A percentile compares a stretch with the other conserved stretches of the same genome.
Evolutionary conservation across 1,140 invertebrate genomes (phyloP).

Genomic region (Tyrophagus putrescentiae): DNA sequence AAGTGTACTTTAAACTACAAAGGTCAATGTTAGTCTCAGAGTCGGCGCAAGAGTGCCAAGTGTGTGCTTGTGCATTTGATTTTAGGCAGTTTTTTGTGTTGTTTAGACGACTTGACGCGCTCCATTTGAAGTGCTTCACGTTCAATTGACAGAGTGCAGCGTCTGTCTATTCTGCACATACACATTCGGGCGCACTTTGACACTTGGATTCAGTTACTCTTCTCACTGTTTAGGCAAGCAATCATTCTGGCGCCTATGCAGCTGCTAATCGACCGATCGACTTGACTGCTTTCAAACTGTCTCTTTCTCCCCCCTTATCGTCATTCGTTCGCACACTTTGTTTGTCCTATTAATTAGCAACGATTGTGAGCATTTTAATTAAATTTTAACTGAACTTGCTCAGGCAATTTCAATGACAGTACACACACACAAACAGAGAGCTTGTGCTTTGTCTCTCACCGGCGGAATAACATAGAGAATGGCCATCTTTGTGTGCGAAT

Average conservation of each 20-base stretch:
- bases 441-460: no score
- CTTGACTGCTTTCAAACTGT: background rate
- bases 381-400: background rate
- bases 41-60: background rate
- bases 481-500: background rate
- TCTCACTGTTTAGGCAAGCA: background rate
- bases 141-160: no score
- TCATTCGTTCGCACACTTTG: background rate
- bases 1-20: slow-evolving; percentile 4
- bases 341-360: slow-evolving; percentile 14
- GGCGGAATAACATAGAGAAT: background rate
- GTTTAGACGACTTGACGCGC: background rate
- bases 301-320: background rate
- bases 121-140: background rate
- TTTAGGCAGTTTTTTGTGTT: background rate
- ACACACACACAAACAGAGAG: no score
- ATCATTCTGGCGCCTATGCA: background rate
- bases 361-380: slow-evolving; percentile 11
- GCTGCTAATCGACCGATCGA: no score
- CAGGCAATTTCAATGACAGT: no score
- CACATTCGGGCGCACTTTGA: slow-evolving; percentile 8
- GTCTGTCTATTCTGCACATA: no score
- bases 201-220: background rate
- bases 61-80: background rate
- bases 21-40: slow-evolving; percentile 7